Evolutionary conservation across 2,113 vertebrate species (phyloP), one percentile per base, ranked within the genome.

Genomic region (Lepisosteus osseus): DNA sequence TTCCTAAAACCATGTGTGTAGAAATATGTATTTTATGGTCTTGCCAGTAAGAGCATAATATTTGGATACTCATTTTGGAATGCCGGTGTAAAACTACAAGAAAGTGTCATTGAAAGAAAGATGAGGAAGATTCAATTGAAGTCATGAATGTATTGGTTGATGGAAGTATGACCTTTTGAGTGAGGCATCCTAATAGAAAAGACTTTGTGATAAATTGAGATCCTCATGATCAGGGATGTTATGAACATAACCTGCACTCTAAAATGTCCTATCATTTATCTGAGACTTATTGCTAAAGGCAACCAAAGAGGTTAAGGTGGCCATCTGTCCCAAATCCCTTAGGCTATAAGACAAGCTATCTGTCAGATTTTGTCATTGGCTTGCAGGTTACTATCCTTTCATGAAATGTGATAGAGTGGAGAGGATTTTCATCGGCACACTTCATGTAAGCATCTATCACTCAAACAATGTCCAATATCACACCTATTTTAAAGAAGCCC

Each of bases 311-410:
- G 90, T 93, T 90, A 93, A 91, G 86, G 87, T 88, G 84, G 78
- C 84, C 88, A 89, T 90, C 88, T 86, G 82, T 79, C 89, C 83
- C 86, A 86, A 91, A 89, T 88, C 84, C 80, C 85, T 56, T 55
- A 75, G 85, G 85, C 74, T 84, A 80, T 82, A 83, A 90, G 89
- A 92, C 90, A 86, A 88, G 86, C 80, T 84, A 91, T 93, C 91
- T 83, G 86, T 92, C 87, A 90, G 87, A 88, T 83, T 87, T 88
- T 91, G 88, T 87, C 88, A 89, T 90, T 90, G 86, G 88, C 88
- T 89, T 78, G 84, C 85, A 91, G 88, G 89, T 92, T 89, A 91
- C 88, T 85, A 86, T 77, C 77, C 83, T 80, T 66, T 83, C 86
- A 87, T 89, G 83, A 84, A 90, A 89, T 86, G 87, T 89, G 87